Evolutionary conservation across 2,888 invertebrate genomes (phyloP).

Genomic region (Drosophila maculinotata): DNA sequence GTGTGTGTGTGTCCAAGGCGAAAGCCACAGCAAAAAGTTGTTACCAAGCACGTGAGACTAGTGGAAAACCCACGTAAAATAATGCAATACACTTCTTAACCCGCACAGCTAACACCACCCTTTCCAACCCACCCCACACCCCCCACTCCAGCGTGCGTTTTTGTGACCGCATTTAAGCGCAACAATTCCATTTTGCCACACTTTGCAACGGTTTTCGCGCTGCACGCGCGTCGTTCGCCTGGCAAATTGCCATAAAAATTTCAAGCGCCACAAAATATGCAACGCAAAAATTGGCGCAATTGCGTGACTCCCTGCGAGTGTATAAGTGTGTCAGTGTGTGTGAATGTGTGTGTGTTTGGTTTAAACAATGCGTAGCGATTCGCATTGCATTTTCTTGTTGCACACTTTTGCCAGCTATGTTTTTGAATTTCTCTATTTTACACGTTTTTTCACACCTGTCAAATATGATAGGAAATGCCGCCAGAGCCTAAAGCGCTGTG

Average conservation of each 20-base stretch:
- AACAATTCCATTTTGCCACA: slow-evolving; percentile 60
- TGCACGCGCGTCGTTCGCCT: slow-evolving; percentile 57
- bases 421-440: background rate
- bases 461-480: slow-evolving; percentile 5
- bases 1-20: slow-evolving; percentile 60
- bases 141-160: slow-evolving; percentile 10
- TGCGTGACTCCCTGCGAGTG: slow-evolving; percentile 26
- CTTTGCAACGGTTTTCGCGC: slow-evolving; percentile 34
- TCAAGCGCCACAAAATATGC: slow-evolving; percentile 79
- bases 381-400: slow-evolving; percentile 13
- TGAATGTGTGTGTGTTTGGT: slow-evolving; percentile 8
- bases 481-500: slow-evolving; percentile 33
- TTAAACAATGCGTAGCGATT: slow-evolving; percentile 44
- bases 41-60: slow-evolving; percentile 23
- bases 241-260: slow-evolving; percentile 80
- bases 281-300: slow-evolving; percentile 65
- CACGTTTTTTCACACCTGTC: slow-evolving; percentile 61
- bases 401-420: slow-evolving; percentile 4
- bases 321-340: slow-evolving; percentile 3
- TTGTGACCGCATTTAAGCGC: slow-evolving; percentile 62
- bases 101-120: background rate
- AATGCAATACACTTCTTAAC: slow-evolving; percentile 29
- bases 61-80: slow-evolving; percentile 4
- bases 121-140: background rate
- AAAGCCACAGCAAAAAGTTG: slow-evolving; percentile 48